phyloP scores from a whole-genome alignment of 2,113 vertebrate genomes.

The Gymnorhina tibicen region DNA sequence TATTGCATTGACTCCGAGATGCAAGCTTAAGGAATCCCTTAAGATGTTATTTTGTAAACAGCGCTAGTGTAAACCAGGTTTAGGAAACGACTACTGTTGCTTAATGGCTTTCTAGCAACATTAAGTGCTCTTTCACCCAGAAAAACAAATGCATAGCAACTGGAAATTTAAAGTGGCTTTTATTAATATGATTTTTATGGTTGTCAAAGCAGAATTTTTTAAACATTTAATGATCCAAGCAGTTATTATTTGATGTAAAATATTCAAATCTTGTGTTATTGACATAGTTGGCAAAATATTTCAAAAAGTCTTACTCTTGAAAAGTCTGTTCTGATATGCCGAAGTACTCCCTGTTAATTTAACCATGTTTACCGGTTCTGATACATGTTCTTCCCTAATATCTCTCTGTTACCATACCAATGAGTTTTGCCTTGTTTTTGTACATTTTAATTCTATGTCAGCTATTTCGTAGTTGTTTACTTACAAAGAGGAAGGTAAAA shows the following conservation, averaged over 20 bases:
- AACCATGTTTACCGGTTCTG: not conserved
- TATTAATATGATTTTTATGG: not conserved
- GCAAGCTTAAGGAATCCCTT: not conserved
- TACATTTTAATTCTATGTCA: not conserved
- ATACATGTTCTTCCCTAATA: not conserved
- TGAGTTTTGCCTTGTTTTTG: not conserved
- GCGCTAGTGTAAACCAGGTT: not conserved
- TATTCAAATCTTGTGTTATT: not conserved
- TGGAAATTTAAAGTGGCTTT: not conserved
- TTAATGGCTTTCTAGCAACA: not conserved
- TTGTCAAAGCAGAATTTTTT: not conserved
- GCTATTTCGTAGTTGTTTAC: not conserved
- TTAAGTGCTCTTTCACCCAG: not conserved
- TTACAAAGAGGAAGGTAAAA: not conserved
- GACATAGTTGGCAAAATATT: not conserved
- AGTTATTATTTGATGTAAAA: not conserved
- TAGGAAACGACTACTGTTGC: not conserved
- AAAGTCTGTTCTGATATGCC: not conserved
- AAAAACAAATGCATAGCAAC: not conserved
- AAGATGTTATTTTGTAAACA: not conserved
- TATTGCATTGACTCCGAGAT: not conserved
- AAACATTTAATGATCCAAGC: not conserved
- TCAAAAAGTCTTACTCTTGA: not conserved
- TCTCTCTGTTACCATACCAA: not conserved
- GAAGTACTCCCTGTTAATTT: not conserved